A percentile compares a stretch with the other conserved stretches of the same genome.
Conservation (phyloP, 2,888 invertebrate species). For the Anoncus sp. region DNA sequence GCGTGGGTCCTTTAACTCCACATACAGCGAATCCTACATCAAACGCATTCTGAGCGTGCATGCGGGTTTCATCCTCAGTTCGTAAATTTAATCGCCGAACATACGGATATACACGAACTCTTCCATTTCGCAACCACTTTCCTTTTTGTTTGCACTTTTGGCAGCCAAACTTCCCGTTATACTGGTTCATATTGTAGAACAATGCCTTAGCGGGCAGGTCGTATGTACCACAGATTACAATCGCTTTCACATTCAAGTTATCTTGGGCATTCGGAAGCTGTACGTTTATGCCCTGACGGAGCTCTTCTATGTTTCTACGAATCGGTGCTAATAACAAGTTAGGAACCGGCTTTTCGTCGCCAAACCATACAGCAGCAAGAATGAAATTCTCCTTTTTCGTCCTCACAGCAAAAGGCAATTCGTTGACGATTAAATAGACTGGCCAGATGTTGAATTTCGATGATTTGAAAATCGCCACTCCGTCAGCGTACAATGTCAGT, state of each 20-base stretch:
- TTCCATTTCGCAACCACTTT: too few species aligned
- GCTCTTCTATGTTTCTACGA: not conserved
- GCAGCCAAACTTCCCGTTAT: too few species aligned
- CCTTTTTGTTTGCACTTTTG: too few species aligned
- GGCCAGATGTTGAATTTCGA: slow-evolving; percentile 18
- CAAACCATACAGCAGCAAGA: slow-evolving; percentile 12
- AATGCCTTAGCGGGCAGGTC: slow-evolving; percentile 16
- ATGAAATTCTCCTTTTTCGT: slow-evolving; percentile 15
- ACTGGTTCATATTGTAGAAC: slow-evolving; percentile 12
- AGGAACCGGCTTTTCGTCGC: not conserved
- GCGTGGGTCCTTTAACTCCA: not conserved
- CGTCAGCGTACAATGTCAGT: slow-evolving; percentile 9
- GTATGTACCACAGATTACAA: not conserved
- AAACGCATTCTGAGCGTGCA: slow-evolving; percentile 1
- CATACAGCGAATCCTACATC: too few species aligned
- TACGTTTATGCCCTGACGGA: slow-evolving; percentile 2
- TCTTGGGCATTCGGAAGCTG: not conserved
- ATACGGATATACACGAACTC: slow-evolving; percentile 6
- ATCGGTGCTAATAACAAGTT: not conserved
- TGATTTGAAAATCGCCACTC: slow-evolving; percentile 4
- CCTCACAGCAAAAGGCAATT: slow-evolving; percentile 10
- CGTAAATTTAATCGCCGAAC: too few species aligned
- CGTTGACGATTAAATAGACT: slow-evolving; percentile 4
- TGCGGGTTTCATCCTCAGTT: not conserved
- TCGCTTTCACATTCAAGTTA: slow-evolving; percentile 16